Conservation (phyloP, 2,888 invertebrate genomes). For the Rhaphigaster nebulosa region DNA sequence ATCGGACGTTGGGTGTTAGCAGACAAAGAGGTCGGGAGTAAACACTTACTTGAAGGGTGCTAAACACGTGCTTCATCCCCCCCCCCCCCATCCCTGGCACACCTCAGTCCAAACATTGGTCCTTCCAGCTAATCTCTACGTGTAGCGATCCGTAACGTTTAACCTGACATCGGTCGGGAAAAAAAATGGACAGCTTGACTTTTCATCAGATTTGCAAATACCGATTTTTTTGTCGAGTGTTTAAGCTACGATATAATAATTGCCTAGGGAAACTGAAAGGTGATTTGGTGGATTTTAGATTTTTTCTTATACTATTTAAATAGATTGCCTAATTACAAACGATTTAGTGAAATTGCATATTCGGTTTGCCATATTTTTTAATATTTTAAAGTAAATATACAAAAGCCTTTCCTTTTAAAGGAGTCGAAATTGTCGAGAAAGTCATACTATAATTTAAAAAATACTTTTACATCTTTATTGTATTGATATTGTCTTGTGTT, state of each 20-base stretch:
- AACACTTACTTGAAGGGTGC: slow-evolving; percentile 49
- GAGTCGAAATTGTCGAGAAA: no score
- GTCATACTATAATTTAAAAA: no score
- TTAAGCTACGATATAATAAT: neutral
- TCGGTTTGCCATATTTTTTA: no score
- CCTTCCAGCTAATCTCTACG: neutral
- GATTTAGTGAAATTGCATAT: no score
- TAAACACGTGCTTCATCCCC: slow-evolving; percentile 42
- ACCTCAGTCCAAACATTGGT: slow-evolving; percentile 31
- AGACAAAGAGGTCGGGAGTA: slow-evolving; percentile 44
- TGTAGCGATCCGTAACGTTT: slow-evolving; percentile 32
- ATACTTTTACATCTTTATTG: no score
- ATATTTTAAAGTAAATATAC: no score
- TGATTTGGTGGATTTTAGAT: neutral
- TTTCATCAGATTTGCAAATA: neutral
- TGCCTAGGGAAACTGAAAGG: neutral
- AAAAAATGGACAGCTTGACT: neutral
- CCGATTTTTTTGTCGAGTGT: neutral
- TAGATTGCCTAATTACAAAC: no score
- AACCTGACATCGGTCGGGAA: slow-evolving; percentile 18
- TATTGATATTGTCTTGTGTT: no score
- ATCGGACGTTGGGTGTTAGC: slow-evolving; percentile 39
- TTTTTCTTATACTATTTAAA: no score
- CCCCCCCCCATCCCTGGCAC: slow-evolving; percentile 14
- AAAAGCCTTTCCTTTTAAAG: no score